phyloP scores from a whole-genome alignment of 2,888 invertebrate genomes.

The Drosophila birchii region DNA sequence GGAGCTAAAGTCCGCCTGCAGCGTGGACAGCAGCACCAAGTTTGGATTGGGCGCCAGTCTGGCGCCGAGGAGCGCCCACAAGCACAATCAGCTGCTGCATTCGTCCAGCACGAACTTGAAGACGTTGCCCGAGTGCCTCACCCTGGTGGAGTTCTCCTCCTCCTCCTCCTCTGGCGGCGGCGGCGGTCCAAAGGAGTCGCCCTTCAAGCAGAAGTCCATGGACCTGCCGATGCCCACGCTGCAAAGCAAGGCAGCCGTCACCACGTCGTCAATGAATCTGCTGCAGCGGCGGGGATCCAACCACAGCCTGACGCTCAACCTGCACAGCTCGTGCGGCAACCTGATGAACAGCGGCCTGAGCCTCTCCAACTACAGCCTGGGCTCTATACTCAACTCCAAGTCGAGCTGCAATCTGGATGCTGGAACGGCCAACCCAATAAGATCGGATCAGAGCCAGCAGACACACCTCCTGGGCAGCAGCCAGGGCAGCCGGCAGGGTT shows the following conservation, averaged over 20 bases:
- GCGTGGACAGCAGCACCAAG: constrained; percentile 65
- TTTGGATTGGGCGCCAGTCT: constrained; percentile 62
- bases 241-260: constrained; percentile 51
- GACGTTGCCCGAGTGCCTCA: constrained; percentile 89
- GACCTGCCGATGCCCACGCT: constrained; percentile 65
- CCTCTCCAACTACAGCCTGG: constrained; percentile 86
- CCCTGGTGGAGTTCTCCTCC: constrained; percentile 87
- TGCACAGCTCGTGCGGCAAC: constrained; percentile 86
- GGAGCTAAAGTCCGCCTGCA: constrained; percentile 66
- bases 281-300: constrained; percentile 87
- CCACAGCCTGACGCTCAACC: constrained; percentile 87
- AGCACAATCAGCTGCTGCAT: constrained; percentile 78
- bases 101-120: constrained; percentile 89
- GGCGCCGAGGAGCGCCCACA: constrained; percentile 72
- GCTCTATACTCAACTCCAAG: constrained; percentile 85
- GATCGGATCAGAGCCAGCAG: constrained; percentile 36
- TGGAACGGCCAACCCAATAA: constrained; percentile 18
- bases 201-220: constrained; percentile 79
- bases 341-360: constrained; percentile 85
- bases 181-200: constrained; percentile 57
- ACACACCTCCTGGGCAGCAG: constrained; percentile 38
- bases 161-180: constrained; percentile 53
- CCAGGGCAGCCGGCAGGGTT: constrained; percentile 64
- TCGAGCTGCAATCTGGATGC: constrained; percentile 79
- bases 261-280: constrained; percentile 78